Evolutionary conservation across 2,888 invertebrate species (phyloP).

Genomic region (Pantelozetes paolii): DNA sequence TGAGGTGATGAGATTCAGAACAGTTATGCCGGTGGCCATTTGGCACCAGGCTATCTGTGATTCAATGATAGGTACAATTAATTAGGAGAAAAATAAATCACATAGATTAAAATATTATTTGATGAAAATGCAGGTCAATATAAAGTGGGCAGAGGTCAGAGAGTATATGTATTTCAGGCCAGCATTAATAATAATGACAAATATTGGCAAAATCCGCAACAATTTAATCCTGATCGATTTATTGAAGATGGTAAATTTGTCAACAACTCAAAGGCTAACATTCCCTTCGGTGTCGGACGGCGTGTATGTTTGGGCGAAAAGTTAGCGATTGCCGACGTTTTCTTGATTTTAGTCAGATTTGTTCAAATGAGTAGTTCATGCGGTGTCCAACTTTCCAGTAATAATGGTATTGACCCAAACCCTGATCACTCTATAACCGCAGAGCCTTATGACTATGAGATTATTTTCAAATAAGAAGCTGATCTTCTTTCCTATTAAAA

Average conservation of each 20-base stretch:
- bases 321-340: conserved; percentile 1
- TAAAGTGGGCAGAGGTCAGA: not conserved
- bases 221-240: not conserved
- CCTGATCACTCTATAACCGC: too few relatives aligned
- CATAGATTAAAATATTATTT: too few relatives aligned
- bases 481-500: too few relatives aligned
- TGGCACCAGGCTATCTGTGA: not conserved
- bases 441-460: too few relatives aligned
- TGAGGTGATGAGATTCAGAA: not conserved
- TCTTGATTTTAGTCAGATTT: not conserved
- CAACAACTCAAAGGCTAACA: not conserved
- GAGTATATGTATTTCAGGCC: not conserved
- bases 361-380: not conserved
- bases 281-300: conserved; percentile 13
- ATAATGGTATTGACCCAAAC: not conserved
- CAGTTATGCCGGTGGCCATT: not conserved
- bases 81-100: too few relatives aligned
- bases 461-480: too few relatives aligned
- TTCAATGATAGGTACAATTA: not conserved
- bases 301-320: conserved; percentile 9
- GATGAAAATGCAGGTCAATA: not conserved
- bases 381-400: not conserved
- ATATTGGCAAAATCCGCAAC: not conserved
- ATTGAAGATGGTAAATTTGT: not conserved
- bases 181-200: not conserved